These are phyloP conservation scores for Hystrix cristata DNA, from an alignment of 2,113 vertebrate species.

Conservation along the genomic window DNA sequence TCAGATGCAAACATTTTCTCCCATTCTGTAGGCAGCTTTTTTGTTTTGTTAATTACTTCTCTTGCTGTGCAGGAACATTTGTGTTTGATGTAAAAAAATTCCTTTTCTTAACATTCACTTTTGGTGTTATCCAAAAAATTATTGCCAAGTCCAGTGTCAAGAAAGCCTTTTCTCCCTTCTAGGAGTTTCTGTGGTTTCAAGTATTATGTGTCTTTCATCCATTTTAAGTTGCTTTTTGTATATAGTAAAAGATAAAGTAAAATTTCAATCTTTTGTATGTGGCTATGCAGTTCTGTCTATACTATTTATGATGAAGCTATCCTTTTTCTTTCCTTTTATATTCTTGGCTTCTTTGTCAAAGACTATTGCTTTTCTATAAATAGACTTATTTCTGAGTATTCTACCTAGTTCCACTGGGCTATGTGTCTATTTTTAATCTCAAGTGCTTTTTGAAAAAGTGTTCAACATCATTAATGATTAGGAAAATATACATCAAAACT, in stretches of 20 bases:
- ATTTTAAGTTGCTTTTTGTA: neutral
- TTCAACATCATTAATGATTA: neutral
- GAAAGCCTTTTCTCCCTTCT: neutral
- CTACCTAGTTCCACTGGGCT: neutral
- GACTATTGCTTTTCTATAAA: neutral
- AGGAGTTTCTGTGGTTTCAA: neutral
- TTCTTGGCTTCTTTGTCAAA: neutral
- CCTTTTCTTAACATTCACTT: neutral
- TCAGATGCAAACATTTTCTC: neutral
- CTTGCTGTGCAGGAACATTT: neutral
- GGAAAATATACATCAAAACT: neutral
- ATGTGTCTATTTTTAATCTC: neutral
- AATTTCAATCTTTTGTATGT: neutral
- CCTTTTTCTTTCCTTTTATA: neutral
- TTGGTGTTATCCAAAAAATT: neutral
- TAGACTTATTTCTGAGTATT: neutral
- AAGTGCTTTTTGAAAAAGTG: neutral
- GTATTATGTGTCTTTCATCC: neutral
- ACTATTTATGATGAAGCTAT: neutral
- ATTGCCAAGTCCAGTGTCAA: neutral
- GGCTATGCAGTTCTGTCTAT: neutral
- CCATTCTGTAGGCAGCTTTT: neutral
- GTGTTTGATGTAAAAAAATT: neutral
- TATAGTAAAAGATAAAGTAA: neutral
- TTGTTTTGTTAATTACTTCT: neutral